Evolutionary conservation across 2,797 vertebrate genomes (phyloP).

Genomic region (Betta splendens): DNA sequence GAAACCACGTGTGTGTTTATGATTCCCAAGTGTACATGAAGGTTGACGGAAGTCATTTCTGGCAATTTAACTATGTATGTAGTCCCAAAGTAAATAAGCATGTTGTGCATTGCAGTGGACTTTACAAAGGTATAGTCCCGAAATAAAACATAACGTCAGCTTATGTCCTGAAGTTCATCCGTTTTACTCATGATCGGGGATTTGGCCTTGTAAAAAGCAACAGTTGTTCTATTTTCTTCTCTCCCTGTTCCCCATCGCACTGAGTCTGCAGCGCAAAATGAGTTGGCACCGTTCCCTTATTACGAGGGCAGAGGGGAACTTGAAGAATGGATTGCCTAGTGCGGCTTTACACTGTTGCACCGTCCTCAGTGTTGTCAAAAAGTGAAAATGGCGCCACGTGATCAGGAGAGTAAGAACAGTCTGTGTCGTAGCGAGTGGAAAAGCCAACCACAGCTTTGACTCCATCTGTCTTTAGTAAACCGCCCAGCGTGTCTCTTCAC

Average conservation of each 20-base stretch:
- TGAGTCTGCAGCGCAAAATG: constrained; percentile 38
- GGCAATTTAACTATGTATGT: constrained; percentile 11
- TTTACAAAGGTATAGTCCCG: constrained; percentile 50
- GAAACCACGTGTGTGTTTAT: constrained; percentile 21
- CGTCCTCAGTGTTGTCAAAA: constrained; percentile 22
- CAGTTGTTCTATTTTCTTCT: constrained; percentile 52
- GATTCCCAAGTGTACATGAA: background rate
- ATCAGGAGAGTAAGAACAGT: constrained; percentile 4
- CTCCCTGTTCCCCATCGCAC: constrained; percentile 41
- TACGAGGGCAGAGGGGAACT: constrained; percentile 5
- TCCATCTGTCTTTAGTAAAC: background rate
- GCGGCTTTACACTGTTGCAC: constrained; percentile 40
- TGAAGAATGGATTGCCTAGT: constrained; percentile 45
- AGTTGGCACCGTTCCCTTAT: constrained; percentile 41
- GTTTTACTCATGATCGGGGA: constrained; percentile 42
- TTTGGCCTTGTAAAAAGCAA: constrained; percentile 53
- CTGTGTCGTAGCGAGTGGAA: background rate
- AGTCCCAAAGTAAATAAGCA: constrained; percentile 5
- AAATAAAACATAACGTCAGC: constrained; percentile 62
- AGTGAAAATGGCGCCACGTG: constrained; percentile 13
- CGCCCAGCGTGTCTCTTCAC: too few relatives aligned
- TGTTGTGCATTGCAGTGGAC: constrained; percentile 14
- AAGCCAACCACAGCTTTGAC: background rate
- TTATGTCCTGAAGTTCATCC: constrained; percentile 61
- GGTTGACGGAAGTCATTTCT: constrained; percentile 15